Percentiles rank a stretch among this genome's conserved stretches.
phyloP scores from a whole-genome alignment of 2,888 invertebrate genomes.

The Cacoxenus indagator region DNA sequence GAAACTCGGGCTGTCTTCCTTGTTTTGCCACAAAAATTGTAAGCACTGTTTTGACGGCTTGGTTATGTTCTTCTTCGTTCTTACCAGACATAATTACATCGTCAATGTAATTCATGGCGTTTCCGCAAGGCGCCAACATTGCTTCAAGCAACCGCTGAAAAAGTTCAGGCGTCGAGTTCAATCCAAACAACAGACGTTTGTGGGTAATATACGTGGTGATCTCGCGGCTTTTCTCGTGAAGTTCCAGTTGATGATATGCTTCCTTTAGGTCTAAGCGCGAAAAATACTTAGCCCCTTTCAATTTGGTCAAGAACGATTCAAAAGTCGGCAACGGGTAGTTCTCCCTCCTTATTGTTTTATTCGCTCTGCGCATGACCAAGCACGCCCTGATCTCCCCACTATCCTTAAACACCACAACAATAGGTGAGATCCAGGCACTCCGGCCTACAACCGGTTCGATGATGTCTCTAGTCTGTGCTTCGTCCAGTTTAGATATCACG shows the following conservation, averaged over 20 bases:
- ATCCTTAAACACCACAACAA: constrained; percentile 53
- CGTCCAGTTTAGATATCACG: constrained; percentile 34
- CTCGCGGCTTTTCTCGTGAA: not conserved
- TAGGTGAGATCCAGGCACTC: constrained; percentile 56
- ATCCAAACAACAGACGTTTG: not conserved
- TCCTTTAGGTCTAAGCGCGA: not conserved
- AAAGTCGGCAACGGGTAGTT: no score
- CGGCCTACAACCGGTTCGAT: constrained; percentile 3
- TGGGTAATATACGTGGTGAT: not conserved
- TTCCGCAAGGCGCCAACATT: no score
- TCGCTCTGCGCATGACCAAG: constrained; percentile 58
- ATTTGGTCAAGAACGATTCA: no score
- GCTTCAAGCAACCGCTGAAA: no score
- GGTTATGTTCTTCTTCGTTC: not conserved
- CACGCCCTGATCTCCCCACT: constrained; percentile 55
- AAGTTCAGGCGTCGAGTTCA: not conserved
- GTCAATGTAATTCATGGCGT: no score
- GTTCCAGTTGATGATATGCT: not conserved
- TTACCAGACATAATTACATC: no score
- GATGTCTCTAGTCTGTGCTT: no score
- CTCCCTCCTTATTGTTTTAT: no score
- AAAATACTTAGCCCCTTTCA: constrained; percentile 19
- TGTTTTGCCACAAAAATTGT: not conserved
- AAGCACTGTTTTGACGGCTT: not conserved
- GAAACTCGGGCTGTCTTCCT: not conserved